phyloP scores from a whole-genome alignment of 2,888 invertebrate genomes.

The Scaeva pyrastri region DNA sequence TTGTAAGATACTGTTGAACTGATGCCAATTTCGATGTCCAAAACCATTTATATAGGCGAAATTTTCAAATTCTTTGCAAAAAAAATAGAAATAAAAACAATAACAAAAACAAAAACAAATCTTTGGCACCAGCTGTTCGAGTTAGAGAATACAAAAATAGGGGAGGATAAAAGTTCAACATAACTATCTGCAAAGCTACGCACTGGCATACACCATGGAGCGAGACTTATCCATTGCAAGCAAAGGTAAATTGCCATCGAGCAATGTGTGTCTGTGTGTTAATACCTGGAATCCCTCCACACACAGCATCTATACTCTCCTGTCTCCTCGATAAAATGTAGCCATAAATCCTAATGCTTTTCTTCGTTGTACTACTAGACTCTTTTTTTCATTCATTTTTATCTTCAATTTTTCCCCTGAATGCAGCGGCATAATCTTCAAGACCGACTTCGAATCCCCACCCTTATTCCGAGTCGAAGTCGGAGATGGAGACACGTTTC shows the following conservation, averaged over 20 bases:
- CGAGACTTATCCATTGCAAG: conserved; percentile 1
- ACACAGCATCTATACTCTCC: conserved; percentile 24
- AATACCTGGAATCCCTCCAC: conserved; percentile 30
- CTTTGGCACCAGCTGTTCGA: conserved; percentile 34
- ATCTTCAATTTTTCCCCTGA: conserved; percentile 58
- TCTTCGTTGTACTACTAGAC: conserved; percentile 37
- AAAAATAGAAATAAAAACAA: no score
- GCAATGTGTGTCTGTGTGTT: conserved; percentile 47
- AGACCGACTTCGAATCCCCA: conserved; percentile 62
- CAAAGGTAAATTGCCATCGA: conserved; percentile 39
- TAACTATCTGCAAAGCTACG: conserved; percentile 24
- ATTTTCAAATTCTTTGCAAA: conserved; percentile 68
- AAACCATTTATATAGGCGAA: conserved; percentile 84
- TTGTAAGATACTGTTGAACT: conserved; percentile 83
- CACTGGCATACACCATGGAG: conserved; percentile 5
- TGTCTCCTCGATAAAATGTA: conserved; percentile 22
- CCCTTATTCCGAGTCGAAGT: conserved; percentile 36
- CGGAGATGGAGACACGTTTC: conserved; percentile 31
- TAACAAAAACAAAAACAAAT: neutral
- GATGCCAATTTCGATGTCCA: conserved; percentile 84
- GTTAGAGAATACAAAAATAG: conserved; percentile 49
- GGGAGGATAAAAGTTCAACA: conserved; percentile 76
- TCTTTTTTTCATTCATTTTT: conserved; percentile 47
- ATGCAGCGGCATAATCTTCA: conserved; percentile 48
- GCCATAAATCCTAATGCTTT: conserved; percentile 44